Percentiles rank a stretch among this genome's conserved stretches.
Conservation (phyloP, 1,140 invertebrate genomes). For the Papilio aristodemus region DNA sequence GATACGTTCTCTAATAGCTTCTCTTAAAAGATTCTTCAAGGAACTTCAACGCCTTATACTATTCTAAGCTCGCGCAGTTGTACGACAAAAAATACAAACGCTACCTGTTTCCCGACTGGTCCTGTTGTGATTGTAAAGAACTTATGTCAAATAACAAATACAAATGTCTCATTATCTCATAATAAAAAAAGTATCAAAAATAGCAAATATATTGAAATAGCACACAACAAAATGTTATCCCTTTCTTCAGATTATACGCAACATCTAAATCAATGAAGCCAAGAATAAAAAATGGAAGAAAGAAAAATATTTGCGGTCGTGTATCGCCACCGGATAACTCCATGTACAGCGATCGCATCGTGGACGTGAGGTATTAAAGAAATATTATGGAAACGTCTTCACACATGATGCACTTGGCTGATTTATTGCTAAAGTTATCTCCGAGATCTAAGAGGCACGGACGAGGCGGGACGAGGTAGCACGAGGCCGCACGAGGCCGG, state of each 20-base stretch:
- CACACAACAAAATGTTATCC: neutral
- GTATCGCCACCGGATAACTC: constrained; percentile 13
- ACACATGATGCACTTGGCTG: constrained; percentile 48
- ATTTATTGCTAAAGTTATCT: constrained; percentile 60
- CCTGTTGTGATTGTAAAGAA: constrained; percentile 3
- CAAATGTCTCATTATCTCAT: neutral
- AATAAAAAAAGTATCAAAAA: neutral
- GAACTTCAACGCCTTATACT: neutral
- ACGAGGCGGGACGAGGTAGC: neutral
- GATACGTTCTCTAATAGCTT: constrained; percentile 4
- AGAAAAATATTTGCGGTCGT: constrained; percentile 20
- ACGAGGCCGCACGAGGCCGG: constrained; percentile 33
- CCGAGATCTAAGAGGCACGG: constrained; percentile 47
- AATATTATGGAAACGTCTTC: constrained; percentile 41
- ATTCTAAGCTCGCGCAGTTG: constrained; percentile 2
- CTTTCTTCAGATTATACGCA: neutral
- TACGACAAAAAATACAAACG: constrained; percentile 8
- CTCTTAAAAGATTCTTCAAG: constrained; percentile 15
- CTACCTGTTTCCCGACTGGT: constrained; percentile 7
- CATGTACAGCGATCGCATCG: constrained; percentile 16
- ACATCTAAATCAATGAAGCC: constrained; percentile 13
- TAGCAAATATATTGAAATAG: too few relatives aligned
- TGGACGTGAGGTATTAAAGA: constrained; percentile 43
- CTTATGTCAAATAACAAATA: neutral
- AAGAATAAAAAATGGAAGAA: constrained; percentile 11